Base-by-base conservation (phyloP, 2,888 invertebrate genomes). In the Eilema caniola region DNA sequence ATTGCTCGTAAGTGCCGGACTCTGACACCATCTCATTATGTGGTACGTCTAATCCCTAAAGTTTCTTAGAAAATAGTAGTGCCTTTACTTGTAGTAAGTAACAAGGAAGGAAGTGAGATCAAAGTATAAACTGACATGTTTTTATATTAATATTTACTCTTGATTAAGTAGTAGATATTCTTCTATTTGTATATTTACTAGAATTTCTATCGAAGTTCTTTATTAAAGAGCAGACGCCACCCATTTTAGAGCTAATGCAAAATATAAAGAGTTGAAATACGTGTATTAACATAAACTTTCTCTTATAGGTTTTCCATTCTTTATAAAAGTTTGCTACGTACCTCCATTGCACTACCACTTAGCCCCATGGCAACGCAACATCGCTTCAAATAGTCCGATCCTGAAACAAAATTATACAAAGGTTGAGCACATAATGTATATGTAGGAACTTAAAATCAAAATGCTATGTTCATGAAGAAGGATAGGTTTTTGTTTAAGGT, bases 321-420 rank as follows among this genome's bases (percentile, higher is more conserved):
- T 3, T 8, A 4, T 57, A 37, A 16, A 47, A 31, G 25, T 25
- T 25, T 63, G 11, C 5, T 31, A 82, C 86, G 65, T 84, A 93
- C 93, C 92, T 93, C 91, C 94, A 94, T 94, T 75, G 90, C 87
- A 89, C 88, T 92, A 90, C 89, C 85, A 83, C 87, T 87, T 72
- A 83, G 89, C 86, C 86, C 89, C 94, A 94, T 94, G 85, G 84
- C 83, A 87, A 83, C 76, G 75, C 85, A 81, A 84, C 91, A 92
- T 93, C 87, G 83, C 88, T 84, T 86, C 74, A 87, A 85, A 75
- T 70, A 73, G 68, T 71, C 67, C 67, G 71, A 75, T 80, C 83
- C 93, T 93, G 92, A 72, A 92, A 92, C 68, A 75, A 83, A 82
- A 59, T 24, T 28, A 37, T 23, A 60, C 2, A 66, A 0, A 24